Base-by-base conservation (phyloP, 2,888 invertebrate species). In the Scaptodrosophila latifasciaeformis region DNA sequence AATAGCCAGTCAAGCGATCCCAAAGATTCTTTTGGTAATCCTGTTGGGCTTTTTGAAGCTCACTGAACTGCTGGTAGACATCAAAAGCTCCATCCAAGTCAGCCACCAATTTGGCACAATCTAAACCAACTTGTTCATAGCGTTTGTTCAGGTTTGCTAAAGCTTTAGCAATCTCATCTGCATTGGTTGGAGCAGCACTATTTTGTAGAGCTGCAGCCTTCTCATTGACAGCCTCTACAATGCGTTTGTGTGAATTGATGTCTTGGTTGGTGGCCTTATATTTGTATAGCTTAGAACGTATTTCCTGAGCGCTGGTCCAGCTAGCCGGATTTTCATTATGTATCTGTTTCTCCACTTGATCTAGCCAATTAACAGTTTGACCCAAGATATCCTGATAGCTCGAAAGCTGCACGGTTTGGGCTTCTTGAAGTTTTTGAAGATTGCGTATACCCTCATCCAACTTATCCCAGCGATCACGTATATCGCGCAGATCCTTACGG, bases 1-100 rank as follows among this genome's bases (percentile, higher is more conserved):
- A 93, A 67, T 93, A 90, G 54, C 92, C 89, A 42, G 93, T 91
- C 4, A 97, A 87, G 67, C 93, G 92, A 82, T 97, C 96, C 93
- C 96, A 95, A 30, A 96, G 89, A 76, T 93, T 93, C 83, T 96
- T 96, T 76, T 96, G 94, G 86, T 95, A 94, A 76, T 96, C 96
- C 86, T 95, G 94, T 64, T 95, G 93, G 0, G 92, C 90, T 83
- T 95, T 95, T 69, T 95, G 94, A 51, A 94, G 89, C 71, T 95
- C 95, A 65, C 92, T 92, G 82, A 96, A 96, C 78, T 94, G 93
- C 82, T 95, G 94, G 81, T 94, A 93, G 5, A 93, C 90, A 54
- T 96, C 95, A 47, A 93, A 89, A 0, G 91, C 90, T 58, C 89
- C 90, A 82, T 96, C 96, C 48, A 95, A 88, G 70, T 92, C 91